These are phyloP conservation scores for Macrotus californicus DNA, from an alignment of 2,113 vertebrate genomes.

Conservation along the genomic window DNA sequence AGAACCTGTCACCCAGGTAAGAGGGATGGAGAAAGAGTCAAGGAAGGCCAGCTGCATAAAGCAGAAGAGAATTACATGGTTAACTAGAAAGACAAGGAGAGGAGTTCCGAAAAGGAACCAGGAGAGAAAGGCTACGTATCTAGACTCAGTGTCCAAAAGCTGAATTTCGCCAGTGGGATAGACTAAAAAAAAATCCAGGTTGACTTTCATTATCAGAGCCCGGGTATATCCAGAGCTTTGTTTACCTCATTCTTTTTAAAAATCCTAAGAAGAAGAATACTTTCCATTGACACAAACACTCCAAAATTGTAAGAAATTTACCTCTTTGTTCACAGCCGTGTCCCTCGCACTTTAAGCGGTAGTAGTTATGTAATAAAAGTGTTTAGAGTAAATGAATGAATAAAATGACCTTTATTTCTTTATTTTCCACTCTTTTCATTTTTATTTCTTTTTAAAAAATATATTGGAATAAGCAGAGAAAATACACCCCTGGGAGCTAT, in stretches of 20 bases:
- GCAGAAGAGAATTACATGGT: not conserved
- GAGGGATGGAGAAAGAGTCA: not conserved
- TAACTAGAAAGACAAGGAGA: not conserved
- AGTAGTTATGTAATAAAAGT: not conserved
- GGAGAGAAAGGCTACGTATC: not conserved
- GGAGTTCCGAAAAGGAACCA: not conserved
- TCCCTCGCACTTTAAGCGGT: not conserved
- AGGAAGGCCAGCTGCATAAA: not conserved
- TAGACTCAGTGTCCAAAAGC: not conserved
- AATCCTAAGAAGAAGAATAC: not conserved
- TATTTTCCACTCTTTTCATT: not conserved
- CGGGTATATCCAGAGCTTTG: not conserved
- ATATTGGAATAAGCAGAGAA: not conserved
- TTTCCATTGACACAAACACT: not conserved
- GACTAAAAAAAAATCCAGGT: not conserved
- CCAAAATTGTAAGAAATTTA: not conserved
- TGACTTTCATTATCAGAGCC: conserved; percentile 1
- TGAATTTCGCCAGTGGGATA: not conserved
- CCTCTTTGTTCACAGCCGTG: not conserved
- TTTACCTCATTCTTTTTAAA: not conserved
- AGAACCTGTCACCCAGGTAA: not conserved
- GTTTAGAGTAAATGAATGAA: not conserved
- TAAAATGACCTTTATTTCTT: conserved; percentile 18
- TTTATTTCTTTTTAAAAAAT: not conserved
- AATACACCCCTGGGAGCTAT: not conserved